Evolutionary conservation across 1,140 invertebrate species (phyloP).

Genomic region (Heliothis virescens): DNA sequence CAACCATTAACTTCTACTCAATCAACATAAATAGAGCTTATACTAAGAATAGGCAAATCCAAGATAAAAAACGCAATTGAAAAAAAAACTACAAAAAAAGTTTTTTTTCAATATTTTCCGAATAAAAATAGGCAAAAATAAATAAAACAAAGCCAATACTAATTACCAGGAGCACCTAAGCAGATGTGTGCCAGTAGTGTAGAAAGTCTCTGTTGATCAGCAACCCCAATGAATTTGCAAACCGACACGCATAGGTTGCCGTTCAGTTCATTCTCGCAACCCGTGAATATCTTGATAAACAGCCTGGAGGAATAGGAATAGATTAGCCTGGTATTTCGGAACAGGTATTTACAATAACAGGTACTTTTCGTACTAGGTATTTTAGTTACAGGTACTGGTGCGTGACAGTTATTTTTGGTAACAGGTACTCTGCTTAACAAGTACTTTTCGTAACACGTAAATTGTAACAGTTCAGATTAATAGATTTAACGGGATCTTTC

Average conservation of each 20-base stretch:
- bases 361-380: too few species aligned
- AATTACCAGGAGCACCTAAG: slow-evolving; percentile 66
- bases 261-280: slow-evolving; percentile 74
- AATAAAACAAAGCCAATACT: background rate
- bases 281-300: slow-evolving; percentile 81
- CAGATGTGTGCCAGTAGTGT: slow-evolving; percentile 74
- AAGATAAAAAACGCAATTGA: background rate
- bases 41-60: too few species aligned
- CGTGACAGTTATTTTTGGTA: too few species aligned
- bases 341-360: too few species aligned
- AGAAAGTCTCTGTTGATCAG: slow-evolving; percentile 72
- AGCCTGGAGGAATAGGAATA: slow-evolving; percentile 64
- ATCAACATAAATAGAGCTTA: too few species aligned
- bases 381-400: background rate
- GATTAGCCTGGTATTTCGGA: background rate
- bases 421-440: too few species aligned
- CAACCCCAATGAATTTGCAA: slow-evolving; percentile 78
- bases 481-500: too few species aligned
- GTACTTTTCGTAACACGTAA: too few species aligned
- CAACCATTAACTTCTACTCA: too few species aligned
- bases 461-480: too few species aligned
- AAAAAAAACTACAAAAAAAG: too few species aligned
- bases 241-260: slow-evolving; percentile 74
- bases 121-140: background rate
- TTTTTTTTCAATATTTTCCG: too few species aligned